phyloP scores from a whole-genome alignment of 2,797 vertebrate genomes.

The Sphaeramia orbicularis region DNA sequence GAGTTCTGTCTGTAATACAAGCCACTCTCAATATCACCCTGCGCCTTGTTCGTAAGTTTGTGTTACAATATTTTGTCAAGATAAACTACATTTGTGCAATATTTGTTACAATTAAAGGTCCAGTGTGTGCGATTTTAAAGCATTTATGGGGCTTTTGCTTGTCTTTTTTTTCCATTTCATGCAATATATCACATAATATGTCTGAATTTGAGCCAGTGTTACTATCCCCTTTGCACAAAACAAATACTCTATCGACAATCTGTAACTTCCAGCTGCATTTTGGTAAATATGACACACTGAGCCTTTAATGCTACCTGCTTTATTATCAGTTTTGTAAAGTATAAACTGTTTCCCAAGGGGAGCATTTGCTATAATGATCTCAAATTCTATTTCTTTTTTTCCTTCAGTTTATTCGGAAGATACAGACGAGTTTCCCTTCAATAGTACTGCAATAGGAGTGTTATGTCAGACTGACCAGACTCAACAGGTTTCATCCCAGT shows the following conservation, averaged over 20 bases:
- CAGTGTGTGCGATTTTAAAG: too few species aligned
- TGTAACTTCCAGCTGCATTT: too few species aligned
- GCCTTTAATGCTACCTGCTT: too few species aligned
- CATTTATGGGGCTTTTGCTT: too few species aligned
- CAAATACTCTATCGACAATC: too few species aligned
- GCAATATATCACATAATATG: too few species aligned
- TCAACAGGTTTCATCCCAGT: constrained; percentile 1
- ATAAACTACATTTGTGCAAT: neutral
- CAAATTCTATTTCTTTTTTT: constrained; percentile 1
- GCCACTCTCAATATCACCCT: constrained; percentile 61
- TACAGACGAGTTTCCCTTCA: constrained; percentile 16
- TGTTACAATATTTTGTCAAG: neutral
- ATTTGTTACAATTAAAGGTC: too few species aligned
- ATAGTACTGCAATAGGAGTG: constrained; percentile 3
- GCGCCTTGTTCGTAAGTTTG: constrained; percentile 53
- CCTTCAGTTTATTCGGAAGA: constrained; percentile 37
- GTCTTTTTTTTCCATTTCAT: too few species aligned
- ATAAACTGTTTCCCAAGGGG: neutral
- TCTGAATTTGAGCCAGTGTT: too few species aligned
- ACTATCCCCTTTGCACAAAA: too few species aligned
- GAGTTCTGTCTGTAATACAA: constrained; percentile 54
- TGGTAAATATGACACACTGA: too few species aligned
- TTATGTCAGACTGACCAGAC: constrained; percentile 14
- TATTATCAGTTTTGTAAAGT: neutral
- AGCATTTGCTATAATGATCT: neutral